Evolutionary conservation across 2,888 invertebrate species (phyloP), one percentile per base, ranked within the genome.

Genomic region (Sinohyriopsis cumingii): DNA sequence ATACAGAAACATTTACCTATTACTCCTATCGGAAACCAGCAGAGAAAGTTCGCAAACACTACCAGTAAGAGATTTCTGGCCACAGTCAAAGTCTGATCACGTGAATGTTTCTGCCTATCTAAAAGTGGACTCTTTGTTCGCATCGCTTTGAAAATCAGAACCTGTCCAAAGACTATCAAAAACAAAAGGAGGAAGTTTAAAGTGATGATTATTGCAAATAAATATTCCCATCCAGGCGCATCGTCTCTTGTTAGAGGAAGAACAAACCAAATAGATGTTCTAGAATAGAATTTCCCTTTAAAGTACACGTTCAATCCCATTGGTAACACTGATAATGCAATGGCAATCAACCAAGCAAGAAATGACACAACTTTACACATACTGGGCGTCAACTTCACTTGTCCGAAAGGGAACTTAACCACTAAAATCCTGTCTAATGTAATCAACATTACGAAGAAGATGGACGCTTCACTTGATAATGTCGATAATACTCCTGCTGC

Each of bases 381-480:
- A 20, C 70, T 71, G 1, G 73, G 53, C 19, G 75, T 82, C 28
- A 88, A 81, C 12, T 67, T 70, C 22, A 73, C 33, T 25, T 70
- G 67, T 2, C 77, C 91, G 65, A 93, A 88, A 20, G 93, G 93
- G 74, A 92, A 90, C 25, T 92, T 92, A 54, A 93, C 92, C 1
- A 92, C 93, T 75, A 92, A 90, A 79, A 93, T 91, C n/a, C 93
- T 91, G 84, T 93, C 93, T 89, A 92, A 91, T 1, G 93, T 93
- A 69, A 93, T 93, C 71, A 93, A 80, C 0, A 92, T 91, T 20
- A 93, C 89, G 61, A 93, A 91, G 72, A 93, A 84, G 3, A 93
- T 93, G 0, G 93, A 93, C 6, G 93, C 92, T 86, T 93, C 93
- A 69, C 92, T 93, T 70, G 93, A 93, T 25, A 81, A 9, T 0